phyloP scores from a whole-genome alignment of 2,113 vertebrate genomes.

The Catharus minimus region DNA sequence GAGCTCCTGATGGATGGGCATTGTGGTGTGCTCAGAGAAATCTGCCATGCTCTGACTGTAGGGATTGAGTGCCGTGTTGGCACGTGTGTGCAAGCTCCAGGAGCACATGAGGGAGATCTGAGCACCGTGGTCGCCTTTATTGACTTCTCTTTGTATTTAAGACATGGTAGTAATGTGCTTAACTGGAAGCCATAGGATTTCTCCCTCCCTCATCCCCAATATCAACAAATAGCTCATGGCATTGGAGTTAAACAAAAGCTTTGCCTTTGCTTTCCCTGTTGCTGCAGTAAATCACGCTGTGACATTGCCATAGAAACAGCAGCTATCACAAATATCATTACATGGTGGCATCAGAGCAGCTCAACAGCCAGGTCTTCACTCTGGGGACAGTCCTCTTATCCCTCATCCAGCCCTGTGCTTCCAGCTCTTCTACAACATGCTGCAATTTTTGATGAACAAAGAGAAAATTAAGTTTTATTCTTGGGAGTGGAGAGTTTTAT shows the following conservation, averaged over 20 bases:
- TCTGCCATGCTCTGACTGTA: accelerated
- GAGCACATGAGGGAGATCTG: not conserved
- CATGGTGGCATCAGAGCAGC: not conserved
- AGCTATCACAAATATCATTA: slow-evolving; percentile 37
- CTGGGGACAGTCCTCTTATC: not conserved
- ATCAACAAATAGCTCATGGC: slow-evolving; percentile 28
- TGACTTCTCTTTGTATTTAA: not conserved
- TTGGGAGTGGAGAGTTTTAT: not conserved
- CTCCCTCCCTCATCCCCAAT: not conserved
- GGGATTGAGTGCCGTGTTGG: accelerated
- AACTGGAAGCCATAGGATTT: not conserved
- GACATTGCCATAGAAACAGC: not conserved
- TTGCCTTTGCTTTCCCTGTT: slow-evolving; percentile 31
- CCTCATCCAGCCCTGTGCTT: not conserved
- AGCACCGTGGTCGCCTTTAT: not conserved
- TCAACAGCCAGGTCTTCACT: not conserved
- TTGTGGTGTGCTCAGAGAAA: not conserved
- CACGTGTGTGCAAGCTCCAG: accelerated
- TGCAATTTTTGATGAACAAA: not conserved
- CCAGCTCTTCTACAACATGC: not conserved
- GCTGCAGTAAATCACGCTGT: slow-evolving; percentile 30
- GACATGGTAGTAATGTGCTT: not conserved
- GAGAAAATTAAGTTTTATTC: not conserved
- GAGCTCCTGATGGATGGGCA: accelerated
- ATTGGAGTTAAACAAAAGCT: slow-evolving; percentile 49